Base-by-base conservation (phyloP, 2,888 invertebrate genomes). In the Elysia crispata region DNA sequence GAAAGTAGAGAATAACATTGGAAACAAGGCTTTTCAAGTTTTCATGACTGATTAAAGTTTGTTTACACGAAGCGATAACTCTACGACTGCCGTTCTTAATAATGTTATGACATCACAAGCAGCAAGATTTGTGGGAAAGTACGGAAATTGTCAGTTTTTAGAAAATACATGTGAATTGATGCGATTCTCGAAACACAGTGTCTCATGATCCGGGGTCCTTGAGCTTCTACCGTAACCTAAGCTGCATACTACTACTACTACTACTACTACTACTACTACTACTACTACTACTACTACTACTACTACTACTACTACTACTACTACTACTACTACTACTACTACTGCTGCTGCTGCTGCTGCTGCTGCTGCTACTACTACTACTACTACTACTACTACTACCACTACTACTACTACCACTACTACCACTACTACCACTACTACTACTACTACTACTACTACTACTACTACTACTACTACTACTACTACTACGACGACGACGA, bases 231-330 rank as follows among this genome's bases (percentile, higher is more conserved):
- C 41, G 49, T n/a, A n/a, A n/a, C 41, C 50, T 50, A 18, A 18
- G 1, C 25, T 28, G n/a, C n/a, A n/a, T n/a, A n/a, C n/a, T n/a
- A n/a, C n/a, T n/a, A n/a, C n/a, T n/a, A n/a, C n/a, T n/a, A 28
- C 28, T 1, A 54, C 73, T 72, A 11, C 11, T 11, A 13, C 72
- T 28, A 28, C 25, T 64, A 64, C 64, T 64, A 64, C 64, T 64
- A 64, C 64, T 64, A 64, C 64, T 64, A 64, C 69, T 28, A 0
- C 69, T 69, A 25, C 69, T 69, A 25, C 69, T 69, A 25, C 69
- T 69, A 25, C 69, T 69, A 25, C 69, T 69, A 0, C 69, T 69
- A 25, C 69, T 69, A 25, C 69, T 69, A 25, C 69, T 28, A 25
- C 69, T 69, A 0, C 69, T 69, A 0, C 69, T 69, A 0, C 69